A percentile compares a stretch with the other conserved stretches of the same genome.
phyloP scores from a whole-genome alignment of 1,140 invertebrate species.

The Solenopsis fugax region DNA sequence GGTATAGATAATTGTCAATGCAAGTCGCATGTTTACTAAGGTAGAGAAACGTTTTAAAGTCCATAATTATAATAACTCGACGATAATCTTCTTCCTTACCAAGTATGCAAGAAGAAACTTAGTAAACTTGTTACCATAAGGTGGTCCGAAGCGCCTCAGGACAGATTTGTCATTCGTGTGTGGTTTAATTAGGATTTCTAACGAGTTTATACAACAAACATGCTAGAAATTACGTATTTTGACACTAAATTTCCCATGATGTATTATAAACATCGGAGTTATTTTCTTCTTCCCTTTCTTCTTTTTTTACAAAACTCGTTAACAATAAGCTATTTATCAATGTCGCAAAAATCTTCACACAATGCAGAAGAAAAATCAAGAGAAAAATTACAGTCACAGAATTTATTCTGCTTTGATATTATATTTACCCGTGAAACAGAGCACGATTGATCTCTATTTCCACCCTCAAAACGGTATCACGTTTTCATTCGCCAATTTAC shows the following conservation, averaged over 20 bases:
- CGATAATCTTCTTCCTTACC: constrained; percentile 55
- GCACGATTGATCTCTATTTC: background rate
- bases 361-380: background rate
- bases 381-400: constrained; percentile 12
- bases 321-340: constrained; percentile 61
- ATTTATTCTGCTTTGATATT: constrained; percentile 46
- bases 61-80: constrained; percentile 58
- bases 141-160: constrained; percentile 57
- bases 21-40: background rate
- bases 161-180: constrained; percentile 70
- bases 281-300: background rate
- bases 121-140: constrained; percentile 65
- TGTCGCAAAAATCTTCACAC: constrained; percentile 48
- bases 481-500: constrained; percentile 37
- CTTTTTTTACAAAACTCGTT: constrained; percentile 48
- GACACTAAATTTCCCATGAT: constrained; percentile 30
- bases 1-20: constrained; percentile 6
- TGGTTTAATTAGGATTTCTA: constrained; percentile 73
- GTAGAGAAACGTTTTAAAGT: constrained; percentile 16
- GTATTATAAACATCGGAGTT: constrained; percentile 40
- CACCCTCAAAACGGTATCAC: constrained; percentile 47
- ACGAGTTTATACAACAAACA: constrained; percentile 64
- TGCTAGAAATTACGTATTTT: constrained; percentile 53
- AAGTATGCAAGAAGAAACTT: constrained; percentile 67
- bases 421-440: constrained; percentile 14